Evolutionary conservation across 2,888 invertebrate species (phyloP), one percentile per base, ranked within the genome.

Genomic region (Baccha elongata): DNA sequence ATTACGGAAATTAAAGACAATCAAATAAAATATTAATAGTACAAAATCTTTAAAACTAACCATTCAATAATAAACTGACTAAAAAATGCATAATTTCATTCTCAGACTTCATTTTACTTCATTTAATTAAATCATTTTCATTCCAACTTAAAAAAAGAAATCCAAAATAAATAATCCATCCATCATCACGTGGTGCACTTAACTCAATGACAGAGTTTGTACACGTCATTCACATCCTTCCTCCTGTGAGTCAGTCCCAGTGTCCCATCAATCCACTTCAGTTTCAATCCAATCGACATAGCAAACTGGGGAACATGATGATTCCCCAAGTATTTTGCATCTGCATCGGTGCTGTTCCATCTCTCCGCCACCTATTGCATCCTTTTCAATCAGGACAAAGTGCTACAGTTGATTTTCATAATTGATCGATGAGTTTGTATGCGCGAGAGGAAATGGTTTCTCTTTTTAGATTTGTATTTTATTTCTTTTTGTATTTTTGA

Each of bases 391-490:
- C 74, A 60, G 44, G 29, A 40, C 53, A 68, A 50, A 55, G 55
- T 74, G 69, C 64, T 50, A 44, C 64, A 58, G 62, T 64, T 58
- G 62, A 69, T 68, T 74, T 68, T 69, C 74, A 80, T 80, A 74
- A 80, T 74, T 80, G 74, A 74, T 80, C 55, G 35, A 58, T 67
- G 52, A 73, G 40, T 65, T 64, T 44, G 53, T 68, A 50, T 35
- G 32, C 11, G 23, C 15, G 69, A 35, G 46, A 42, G 19, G 48
- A 73, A 52, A 17, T 42, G 46, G 52, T 17, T 72, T 44, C n/a
- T 35, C 29, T 42, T 50, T 40, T 19, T 5, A 1, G 17, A 10
- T 21, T 10, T n/a, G n/a, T n/a, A n/a, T n/a, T n/a, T n/a, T n/a
- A n/a, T 42, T 60, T 42, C 11, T 42, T 42, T 42, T 44, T 13